Conservation (phyloP, 2,797 vertebrate genomes). For the Arrhamphus sclerolepis region DNA sequence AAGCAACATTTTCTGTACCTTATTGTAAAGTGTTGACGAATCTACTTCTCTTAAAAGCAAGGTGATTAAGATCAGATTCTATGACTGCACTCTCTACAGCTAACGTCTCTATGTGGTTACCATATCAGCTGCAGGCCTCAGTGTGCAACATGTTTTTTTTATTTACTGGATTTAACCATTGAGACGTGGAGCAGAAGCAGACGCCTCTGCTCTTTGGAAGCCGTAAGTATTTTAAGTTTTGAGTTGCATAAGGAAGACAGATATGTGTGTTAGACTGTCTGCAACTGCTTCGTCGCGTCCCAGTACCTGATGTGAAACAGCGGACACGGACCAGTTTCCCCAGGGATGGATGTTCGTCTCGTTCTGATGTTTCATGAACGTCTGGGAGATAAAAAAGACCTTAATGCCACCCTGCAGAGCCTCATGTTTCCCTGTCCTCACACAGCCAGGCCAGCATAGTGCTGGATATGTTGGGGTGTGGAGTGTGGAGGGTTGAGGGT, state of each 20-base stretch:
- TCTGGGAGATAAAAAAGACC: conserved; percentile 33
- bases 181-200: too few species aligned
- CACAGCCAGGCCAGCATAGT: conserved; percentile 59
- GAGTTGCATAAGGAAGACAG: not conserved
- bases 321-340: conserved; percentile 3
- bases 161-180: too few species aligned
- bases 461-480: conserved; percentile 47
- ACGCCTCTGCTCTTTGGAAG: not conserved
- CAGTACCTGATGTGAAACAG: not conserved
- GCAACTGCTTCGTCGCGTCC: not conserved
- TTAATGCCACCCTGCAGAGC: conserved; percentile 16
- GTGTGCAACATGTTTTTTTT: too few species aligned
- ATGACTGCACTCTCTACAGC: too few species aligned
- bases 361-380: not conserved
- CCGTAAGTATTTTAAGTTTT: not conserved
- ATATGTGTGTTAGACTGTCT: not conserved
- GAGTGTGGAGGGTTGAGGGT: conserved; percentile 31
- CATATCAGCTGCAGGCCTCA: too few species aligned
- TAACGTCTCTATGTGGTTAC: too few species aligned
- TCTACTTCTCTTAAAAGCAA: too few species aligned
- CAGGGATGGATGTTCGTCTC: conserved; percentile 3
- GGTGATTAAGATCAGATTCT: too few species aligned
- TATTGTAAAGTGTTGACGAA: too few species aligned
- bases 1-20: too few species aligned
- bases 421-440: conserved; percentile 20